phyloP scores from a whole-genome alignment of 2,113 vertebrate species.

The Reinhardtius hippoglossoides region DNA sequence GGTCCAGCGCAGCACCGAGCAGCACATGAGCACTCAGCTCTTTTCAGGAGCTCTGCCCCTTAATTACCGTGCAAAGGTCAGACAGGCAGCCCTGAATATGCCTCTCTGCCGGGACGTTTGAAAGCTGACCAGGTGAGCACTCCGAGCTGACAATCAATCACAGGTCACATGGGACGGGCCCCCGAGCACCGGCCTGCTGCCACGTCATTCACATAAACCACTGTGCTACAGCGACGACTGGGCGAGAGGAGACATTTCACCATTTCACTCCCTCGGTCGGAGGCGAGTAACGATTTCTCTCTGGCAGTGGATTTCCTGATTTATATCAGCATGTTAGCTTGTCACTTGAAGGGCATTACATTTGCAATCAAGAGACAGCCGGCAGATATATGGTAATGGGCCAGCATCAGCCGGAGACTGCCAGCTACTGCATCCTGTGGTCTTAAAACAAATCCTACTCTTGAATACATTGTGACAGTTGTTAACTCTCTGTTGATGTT shows the following conservation, averaged over 20 bases:
- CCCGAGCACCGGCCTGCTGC: constrained; percentile 10
- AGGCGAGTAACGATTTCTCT: constrained; percentile 34
- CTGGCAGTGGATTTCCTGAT: constrained; percentile 31
- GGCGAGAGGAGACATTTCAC: neutral
- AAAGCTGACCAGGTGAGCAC: constrained; percentile 52
- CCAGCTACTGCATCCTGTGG: constrained; percentile 6
- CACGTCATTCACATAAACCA: constrained; percentile 28
- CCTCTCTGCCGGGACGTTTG: constrained; percentile 47
- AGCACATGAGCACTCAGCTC: constrained; percentile 48
- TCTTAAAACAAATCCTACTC: constrained; percentile 27
- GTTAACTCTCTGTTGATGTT: neutral
- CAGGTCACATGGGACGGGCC: constrained; percentile 41
- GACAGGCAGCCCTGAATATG: constrained; percentile 51
- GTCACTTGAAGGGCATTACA: constrained; percentile 40
- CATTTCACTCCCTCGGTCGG: neutral
- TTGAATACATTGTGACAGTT: neutral
- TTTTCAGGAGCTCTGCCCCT: constrained; percentile 33
- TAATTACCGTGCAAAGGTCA: constrained; percentile 67
- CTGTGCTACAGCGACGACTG: constrained; percentile 2
- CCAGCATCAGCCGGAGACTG: constrained; percentile 11
- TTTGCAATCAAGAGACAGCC: constrained; percentile 26
- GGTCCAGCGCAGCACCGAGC: neutral
- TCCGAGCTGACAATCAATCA: constrained; percentile 61
- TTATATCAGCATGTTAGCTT: constrained; percentile 39
- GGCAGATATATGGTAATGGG: constrained; percentile 43